Percentiles rank a stretch among this genome's conserved stretches.
phyloP scores from a whole-genome alignment of 1,140 invertebrate genomes.

The Patella vulgata region DNA sequence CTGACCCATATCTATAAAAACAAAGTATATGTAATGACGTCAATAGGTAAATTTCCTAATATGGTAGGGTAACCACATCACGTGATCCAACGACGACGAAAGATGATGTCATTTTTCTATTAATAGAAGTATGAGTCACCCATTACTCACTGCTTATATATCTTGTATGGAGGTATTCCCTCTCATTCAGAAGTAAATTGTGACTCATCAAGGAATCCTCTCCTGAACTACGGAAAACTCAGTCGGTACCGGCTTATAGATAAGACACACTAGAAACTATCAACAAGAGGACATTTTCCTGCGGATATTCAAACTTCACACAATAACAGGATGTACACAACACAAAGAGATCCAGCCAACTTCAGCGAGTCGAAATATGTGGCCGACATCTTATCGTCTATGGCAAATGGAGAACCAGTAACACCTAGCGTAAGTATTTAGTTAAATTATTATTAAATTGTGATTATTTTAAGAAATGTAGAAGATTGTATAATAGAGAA shows the following conservation, averaged over 20 bases:
- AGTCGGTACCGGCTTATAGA: slow-evolving; percentile 11
- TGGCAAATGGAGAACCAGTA: slow-evolving; percentile 49
- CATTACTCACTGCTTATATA: slow-evolving; percentile 35
- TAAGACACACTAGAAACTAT: slow-evolving; percentile 15
- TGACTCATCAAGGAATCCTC: slow-evolving; percentile 37
- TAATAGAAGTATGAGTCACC: slow-evolving; percentile 38
- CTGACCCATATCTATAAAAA: too few relatives aligned
- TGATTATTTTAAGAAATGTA: too few relatives aligned
- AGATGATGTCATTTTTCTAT: slow-evolving; percentile 40
- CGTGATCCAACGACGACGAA: slow-evolving; percentile 8
- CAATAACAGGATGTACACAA: slow-evolving; percentile 23
- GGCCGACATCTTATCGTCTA: slow-evolving; percentile 55
- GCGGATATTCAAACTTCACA: slow-evolving; percentile 1
- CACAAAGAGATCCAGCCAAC: slow-evolving; percentile 26
- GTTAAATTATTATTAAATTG: background rate
- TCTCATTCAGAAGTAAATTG: slow-evolving; percentile 23
- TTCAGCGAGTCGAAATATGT: slow-evolving; percentile 57
- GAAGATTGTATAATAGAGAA: too few relatives aligned
- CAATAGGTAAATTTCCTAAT: too few relatives aligned
- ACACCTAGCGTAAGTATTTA: slow-evolving; percentile 38
- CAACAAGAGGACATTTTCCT: slow-evolving; percentile 14
- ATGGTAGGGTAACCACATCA: too few relatives aligned
- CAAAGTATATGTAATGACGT: too few relatives aligned
- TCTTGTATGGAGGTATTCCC: slow-evolving; percentile 37
- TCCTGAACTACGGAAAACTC: slow-evolving; percentile 15